phyloP scores from a whole-genome alignment of 2,797 vertebrate genomes.

The Stomatorhinus walkeri region DNA sequence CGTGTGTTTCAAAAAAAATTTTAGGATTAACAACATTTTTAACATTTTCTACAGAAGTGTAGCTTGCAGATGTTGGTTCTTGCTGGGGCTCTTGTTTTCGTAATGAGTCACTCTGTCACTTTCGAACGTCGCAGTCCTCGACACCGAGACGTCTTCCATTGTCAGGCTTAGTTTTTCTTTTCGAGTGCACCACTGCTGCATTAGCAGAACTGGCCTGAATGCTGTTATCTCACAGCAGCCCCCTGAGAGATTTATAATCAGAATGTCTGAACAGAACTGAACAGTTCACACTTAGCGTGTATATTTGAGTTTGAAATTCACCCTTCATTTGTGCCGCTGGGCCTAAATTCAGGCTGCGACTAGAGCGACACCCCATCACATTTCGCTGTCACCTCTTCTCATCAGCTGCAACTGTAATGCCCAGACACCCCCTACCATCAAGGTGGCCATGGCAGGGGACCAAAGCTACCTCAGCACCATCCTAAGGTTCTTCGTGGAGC shows the following conservation, averaged over 20 bases:
- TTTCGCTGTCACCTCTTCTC: background rate
- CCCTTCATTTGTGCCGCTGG: background rate
- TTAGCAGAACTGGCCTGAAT: background rate
- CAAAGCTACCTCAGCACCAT: conserved; percentile 74
- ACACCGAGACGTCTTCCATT: background rate
- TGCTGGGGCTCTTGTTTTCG: background rate
- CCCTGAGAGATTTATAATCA: background rate
- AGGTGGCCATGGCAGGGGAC: conserved; percentile 69
- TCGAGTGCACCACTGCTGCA: no score
- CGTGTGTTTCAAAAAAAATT: background rate
- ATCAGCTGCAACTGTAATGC: conserved; percentile 74
- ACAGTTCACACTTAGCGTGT: background rate
- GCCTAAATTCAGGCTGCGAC: background rate
- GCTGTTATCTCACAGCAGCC: background rate
- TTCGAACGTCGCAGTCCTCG: background rate
- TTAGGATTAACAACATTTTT: background rate
- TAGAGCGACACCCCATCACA: background rate
- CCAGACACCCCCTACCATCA: conserved; percentile 70
- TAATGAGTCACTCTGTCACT: background rate
- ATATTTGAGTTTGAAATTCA: background rate
- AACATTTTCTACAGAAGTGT: background rate
- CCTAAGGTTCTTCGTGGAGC: conserved; percentile 73
- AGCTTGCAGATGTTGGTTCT: background rate
- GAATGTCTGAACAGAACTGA: background rate
- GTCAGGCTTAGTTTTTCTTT: background rate